Evolutionary conservation across 2,888 invertebrate species (phyloP).

Genomic region (Sclerodermus sp.): DNA sequence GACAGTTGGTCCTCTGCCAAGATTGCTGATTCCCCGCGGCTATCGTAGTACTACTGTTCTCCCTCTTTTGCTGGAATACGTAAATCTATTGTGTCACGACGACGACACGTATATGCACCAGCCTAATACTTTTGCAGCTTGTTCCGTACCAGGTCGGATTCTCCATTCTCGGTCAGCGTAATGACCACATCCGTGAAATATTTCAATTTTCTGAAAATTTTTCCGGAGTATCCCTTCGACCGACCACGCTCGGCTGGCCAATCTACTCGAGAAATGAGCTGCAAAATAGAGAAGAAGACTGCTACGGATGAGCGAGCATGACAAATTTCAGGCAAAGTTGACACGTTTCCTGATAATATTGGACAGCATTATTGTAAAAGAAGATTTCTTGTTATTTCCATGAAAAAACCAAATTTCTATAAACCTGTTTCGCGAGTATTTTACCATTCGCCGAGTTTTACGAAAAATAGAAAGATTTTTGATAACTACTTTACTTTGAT

Average conservation of each 20-base stretch:
- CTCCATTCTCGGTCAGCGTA: conserved; percentile 6
- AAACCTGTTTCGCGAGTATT: too few species aligned
- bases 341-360: conserved; percentile 7
- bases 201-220: conserved; percentile 40
- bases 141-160: conserved; percentile 15
- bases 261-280: conserved; percentile 22
- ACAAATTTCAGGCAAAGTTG: not conserved
- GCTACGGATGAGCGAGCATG: not conserved
- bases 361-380: conserved; percentile 11
- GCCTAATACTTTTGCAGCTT: conserved; percentile 36
- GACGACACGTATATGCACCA: conserved; percentile 34
- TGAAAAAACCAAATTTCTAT: too few species aligned
- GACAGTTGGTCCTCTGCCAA: conserved; percentile 51
- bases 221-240: conserved; percentile 12
- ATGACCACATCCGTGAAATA: conserved; percentile 26
- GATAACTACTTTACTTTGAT: too few species aligned
- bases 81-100: conserved; percentile 52
- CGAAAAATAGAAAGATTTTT: too few species aligned
- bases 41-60: conserved; percentile 45
- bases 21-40: conserved; percentile 47
- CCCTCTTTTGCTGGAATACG: conserved; percentile 49
- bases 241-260: conserved; percentile 13
- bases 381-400: not conserved
- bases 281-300: conserved; percentile 1
- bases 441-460: too few species aligned